Conservation (phyloP, 92 coral and sea anemone species). For the Heliopora coerulea region DNA sequence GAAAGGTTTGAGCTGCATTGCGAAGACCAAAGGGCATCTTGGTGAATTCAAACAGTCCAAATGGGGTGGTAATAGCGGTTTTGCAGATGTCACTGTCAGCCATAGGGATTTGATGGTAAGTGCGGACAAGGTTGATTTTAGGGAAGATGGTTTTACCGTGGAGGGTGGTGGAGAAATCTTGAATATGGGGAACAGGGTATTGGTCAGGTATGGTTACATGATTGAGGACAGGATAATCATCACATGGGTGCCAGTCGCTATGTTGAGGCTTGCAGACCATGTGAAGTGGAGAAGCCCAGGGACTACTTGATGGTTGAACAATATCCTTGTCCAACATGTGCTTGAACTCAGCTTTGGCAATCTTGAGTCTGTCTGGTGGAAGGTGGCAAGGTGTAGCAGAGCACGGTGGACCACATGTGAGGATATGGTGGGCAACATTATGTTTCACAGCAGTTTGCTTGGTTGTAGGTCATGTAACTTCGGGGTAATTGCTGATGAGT, state of each 20-base stretch:
- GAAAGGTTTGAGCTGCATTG: constrained; percentile 31
- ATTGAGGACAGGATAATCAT: constrained; percentile 19
- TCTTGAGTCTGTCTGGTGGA: constrained; percentile 6
- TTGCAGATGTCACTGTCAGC: constrained; percentile 27
- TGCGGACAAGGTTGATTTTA: constrained; percentile 11
- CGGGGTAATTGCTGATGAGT: neutral
- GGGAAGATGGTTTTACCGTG: constrained; percentile 30
- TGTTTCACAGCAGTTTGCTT: neutral
- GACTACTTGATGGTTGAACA: constrained; percentile 12
- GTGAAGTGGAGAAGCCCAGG: constrained; percentile 25
- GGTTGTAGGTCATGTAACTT: neutral
- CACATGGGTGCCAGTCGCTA: constrained; percentile 36
- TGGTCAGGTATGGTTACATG: constrained; percentile 6
- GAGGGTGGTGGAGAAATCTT: constrained; percentile 20
- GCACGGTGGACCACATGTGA: constrained; percentile 7
- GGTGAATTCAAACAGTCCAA: constrained; percentile 27
- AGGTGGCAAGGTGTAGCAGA: constrained; percentile 11
- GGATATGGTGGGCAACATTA: neutral
- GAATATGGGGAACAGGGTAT: constrained; percentile 34
- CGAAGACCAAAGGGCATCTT: constrained; percentile 27
- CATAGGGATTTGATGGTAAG: constrained; percentile 33
- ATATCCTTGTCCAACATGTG: constrained; percentile 17
- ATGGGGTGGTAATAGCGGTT: constrained; percentile 28
- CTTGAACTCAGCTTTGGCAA: constrained; percentile 20
- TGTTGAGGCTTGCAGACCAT: constrained; percentile 21